phyloP scores from a whole-genome alignment of 2,797 vertebrate species.

The Enteromius unitaeniatus region DNA sequence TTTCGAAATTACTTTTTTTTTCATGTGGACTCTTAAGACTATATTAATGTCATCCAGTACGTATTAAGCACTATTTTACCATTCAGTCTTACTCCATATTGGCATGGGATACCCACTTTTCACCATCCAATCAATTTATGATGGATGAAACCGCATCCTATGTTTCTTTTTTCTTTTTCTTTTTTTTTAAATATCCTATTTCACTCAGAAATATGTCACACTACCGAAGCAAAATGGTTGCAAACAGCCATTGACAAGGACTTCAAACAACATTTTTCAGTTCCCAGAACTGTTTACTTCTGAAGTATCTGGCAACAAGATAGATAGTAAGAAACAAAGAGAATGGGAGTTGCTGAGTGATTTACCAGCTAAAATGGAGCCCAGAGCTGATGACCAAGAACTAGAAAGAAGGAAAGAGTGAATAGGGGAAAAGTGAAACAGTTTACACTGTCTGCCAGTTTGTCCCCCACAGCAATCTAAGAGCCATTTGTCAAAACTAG shows the following conservation, averaged over 20 bases:
- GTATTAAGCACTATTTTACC: neutral
- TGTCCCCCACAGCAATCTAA: conserved; percentile 61
- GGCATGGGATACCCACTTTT: neutral
- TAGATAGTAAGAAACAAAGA: neutral
- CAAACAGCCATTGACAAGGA: neutral
- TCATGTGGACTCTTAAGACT: neutral
- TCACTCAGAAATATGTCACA: conserved; percentile 15
- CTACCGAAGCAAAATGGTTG: neutral
- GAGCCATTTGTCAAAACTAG: conserved; percentile 66
- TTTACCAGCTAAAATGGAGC: conserved; percentile 32
- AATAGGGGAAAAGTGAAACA: conserved; percentile 45
- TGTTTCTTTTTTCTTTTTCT: neutral
- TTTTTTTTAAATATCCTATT: neutral
- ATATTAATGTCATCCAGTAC: neutral
- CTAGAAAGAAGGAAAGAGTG: conserved; percentile 12
- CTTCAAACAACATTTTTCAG: neutral
- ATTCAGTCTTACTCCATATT: neutral
- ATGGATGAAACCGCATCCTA: neutral
- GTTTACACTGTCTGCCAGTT: conserved; percentile 58
- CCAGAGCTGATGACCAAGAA: conserved; percentile 36
- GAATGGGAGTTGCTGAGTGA: neutral
- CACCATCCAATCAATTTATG: neutral
- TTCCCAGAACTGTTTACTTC: conserved; percentile 6
- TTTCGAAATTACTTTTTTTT: neutral
- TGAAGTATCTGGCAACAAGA: conserved; percentile 7